Conservation (phyloP, 30 jellyfish, hydroid and myxozoan species). For the Aurelia sp. region DNA sequence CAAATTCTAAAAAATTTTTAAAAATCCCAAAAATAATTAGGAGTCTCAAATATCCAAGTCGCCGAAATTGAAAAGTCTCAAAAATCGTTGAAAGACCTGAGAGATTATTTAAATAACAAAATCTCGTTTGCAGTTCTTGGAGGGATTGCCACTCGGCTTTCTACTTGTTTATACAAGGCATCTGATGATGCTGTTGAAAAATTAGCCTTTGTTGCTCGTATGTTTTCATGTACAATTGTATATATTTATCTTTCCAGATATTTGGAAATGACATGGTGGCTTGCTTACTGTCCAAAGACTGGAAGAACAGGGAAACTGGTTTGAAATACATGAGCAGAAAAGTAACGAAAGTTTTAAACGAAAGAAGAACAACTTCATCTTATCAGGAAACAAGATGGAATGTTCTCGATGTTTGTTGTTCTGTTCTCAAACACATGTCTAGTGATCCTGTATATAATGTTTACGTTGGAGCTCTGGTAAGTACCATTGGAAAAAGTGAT, state of each 20-base stretch:
- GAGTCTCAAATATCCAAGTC: too few species aligned
- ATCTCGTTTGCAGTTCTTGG: too few species aligned
- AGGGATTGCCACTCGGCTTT: too few species aligned
- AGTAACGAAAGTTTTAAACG: conserved; percentile 84
- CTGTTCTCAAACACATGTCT: conserved; percentile 78
- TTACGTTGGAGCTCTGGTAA: conserved; percentile 94
- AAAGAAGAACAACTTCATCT: conserved; percentile 77
- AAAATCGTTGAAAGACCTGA: too few species aligned
- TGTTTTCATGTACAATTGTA: too few species aligned
- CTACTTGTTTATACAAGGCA: too few species aligned
- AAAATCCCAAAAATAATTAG: too few species aligned
- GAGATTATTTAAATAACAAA: too few species aligned
- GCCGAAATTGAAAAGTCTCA: too few species aligned
- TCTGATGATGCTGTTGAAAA: too few species aligned
- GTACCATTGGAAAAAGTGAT: background rate
- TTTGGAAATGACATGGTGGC: conserved; percentile 96
- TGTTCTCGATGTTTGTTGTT: conserved; percentile 74
- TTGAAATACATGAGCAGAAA: conserved; percentile 93
- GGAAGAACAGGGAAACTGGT: conserved; percentile 98
- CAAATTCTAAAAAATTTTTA: too few species aligned
- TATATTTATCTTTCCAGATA: conserved; percentile 27
- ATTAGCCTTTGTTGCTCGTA: too few species aligned
- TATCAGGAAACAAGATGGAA: conserved; percentile 83
- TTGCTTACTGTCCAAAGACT: conserved; percentile 91
- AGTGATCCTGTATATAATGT: conserved; percentile 98